Evolutionary conservation across 2,113 vertebrate genomes (phyloP), one percentile per base, ranked within the genome.

Genomic region (Oncorhynchus kisutch): DNA sequence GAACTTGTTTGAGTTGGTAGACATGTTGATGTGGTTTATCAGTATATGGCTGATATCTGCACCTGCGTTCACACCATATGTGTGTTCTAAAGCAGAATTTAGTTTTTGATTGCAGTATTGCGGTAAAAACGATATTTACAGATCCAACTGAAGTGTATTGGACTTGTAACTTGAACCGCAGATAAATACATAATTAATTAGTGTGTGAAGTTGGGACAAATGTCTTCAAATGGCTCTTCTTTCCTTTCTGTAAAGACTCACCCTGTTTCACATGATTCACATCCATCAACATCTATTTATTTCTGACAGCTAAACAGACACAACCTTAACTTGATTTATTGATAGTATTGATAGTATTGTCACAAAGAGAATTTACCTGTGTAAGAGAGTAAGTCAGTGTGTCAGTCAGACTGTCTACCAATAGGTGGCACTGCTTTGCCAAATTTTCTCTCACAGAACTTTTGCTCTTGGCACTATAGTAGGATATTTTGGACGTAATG

Each of bases 361-460:
- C 34, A 39, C 31, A 66, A 45, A 45, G 8, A 45, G 39, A 45
- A 45, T 45, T 12, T 11, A 45, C 39, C 39, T 45, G 39, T 45
- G 39, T 45, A 1, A 12, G 9, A 45, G 39, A 45, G 9, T 11
- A 16, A 73, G 81, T 80, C 67, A 70, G 3, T 64, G 5, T 78
- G 67, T 34, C 27, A 67, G 65, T 74, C 79, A 82, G 75, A 71
- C 86, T 88, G 91, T 91, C 89, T 91, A 34, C 90, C 90, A 82
- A 82, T 71, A 82, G 90, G 86, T 79, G 92, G 91, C 81, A 51
- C 86, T 59, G 45, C 67, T 76, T 70, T 78, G 25, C 69, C 70
- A 71, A 51, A 54, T 72, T 72, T 78, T 54, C 74, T 2, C 39
- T 29, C 74, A 49, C 75, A 77, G 12, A 67, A 27, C n/a, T 72